Conservation (phyloP, 2,888 invertebrate genomes). For the Polia nebulosa region DNA sequence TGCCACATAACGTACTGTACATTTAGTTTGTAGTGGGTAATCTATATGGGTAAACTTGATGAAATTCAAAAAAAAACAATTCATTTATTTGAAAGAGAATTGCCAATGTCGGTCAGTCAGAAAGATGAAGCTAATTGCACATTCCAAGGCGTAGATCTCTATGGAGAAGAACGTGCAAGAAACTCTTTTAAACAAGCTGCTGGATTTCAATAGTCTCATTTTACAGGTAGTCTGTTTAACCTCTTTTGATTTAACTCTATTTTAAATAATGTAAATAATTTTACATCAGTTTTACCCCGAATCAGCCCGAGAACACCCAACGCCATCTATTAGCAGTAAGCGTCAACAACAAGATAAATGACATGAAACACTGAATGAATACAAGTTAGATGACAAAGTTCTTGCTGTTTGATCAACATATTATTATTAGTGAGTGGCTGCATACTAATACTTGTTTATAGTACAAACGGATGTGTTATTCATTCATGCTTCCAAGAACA, state of each 20-base stretch:
- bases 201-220: neutral
- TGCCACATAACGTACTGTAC: neutral
- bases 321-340: conserved; percentile 57
- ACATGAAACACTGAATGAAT: conserved; percentile 41
- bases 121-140: no score
- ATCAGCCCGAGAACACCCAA: conserved; percentile 16
- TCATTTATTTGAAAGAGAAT: no score
- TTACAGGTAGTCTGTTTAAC: neutral
- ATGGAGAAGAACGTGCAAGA: no score
- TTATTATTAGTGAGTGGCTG: conserved; percentile 43
- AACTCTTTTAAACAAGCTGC: no score
- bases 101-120: no score
- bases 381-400: conserved; percentile 38
- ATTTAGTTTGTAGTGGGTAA: neutral
- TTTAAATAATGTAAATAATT: neutral
- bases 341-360: conserved; percentile 14
- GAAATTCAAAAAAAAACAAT: no score
- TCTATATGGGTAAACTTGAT: neutral
- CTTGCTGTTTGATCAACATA: conserved; percentile 31
- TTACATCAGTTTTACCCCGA: neutral
- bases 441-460: conserved; percentile 48
- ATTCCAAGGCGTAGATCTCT: no score
- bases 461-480: conserved; percentile 60
- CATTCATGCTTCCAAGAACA: conserved; percentile 60
- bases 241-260: neutral